Evolutionary conservation across 2,113 vertebrate species (phyloP).

Genomic region (Cinclus mexicanus): DNA sequence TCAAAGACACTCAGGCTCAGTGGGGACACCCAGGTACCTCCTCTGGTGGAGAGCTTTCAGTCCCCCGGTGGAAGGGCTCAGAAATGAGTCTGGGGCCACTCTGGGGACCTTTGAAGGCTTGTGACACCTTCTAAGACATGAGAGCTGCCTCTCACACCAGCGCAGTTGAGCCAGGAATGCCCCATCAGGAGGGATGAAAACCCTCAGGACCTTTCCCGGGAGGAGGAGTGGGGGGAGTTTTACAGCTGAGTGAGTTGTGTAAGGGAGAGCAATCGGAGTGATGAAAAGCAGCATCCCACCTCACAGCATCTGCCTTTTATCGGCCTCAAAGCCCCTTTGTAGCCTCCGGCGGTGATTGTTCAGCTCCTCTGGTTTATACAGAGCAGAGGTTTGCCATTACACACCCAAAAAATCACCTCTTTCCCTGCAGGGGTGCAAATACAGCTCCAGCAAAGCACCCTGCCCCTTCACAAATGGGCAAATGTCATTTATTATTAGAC

Average conservation of each 20-base stretch:
- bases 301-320: neutral
- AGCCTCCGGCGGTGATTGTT: neutral
- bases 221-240: neutral
- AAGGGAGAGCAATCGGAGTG: neutral
- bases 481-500: neutral
- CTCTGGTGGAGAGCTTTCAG: too few species aligned
- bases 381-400: neutral
- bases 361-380: neutral
- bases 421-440: neutral
- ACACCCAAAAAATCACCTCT: neutral
- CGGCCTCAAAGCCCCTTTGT: rapidly evolving
- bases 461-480: neutral
- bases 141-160: neutral
- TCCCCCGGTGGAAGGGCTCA: neutral
- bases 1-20: neutral
- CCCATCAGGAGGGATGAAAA: neutral
- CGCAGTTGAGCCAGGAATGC: neutral
- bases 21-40: neutral
- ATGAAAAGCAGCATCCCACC: neutral
- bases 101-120: neutral
- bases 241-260: too few species aligned
- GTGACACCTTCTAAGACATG: neutral
- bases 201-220: neutral
- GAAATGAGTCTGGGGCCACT: neutral
- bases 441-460: neutral